These are phyloP conservation scores for Andrena cerasifolii DNA, from an alignment of 1,140 invertebrate species.

Conservation along the genomic window DNA sequence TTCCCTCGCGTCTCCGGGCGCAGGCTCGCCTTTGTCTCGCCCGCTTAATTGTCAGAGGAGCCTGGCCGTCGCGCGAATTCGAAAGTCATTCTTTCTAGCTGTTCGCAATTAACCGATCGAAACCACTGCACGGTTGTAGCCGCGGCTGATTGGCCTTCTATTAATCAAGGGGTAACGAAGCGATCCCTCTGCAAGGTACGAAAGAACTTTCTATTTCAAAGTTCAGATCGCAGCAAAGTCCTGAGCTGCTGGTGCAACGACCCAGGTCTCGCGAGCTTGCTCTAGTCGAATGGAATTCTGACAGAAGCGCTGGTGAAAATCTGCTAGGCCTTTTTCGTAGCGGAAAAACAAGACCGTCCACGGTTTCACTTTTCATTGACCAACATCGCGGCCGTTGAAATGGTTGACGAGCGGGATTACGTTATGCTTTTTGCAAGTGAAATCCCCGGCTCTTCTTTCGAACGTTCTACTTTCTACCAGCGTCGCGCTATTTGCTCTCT, in stretches of 20 bases:
- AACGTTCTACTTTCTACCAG: constrained; percentile 40
- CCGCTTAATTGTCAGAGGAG: constrained; percentile 34
- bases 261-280: too few relatives aligned
- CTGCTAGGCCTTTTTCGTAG: too few relatives aligned
- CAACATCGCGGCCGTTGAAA: constrained; percentile 16
- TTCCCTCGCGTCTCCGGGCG: too few relatives aligned
- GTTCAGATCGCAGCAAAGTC: too few relatives aligned
- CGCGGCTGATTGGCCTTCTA: too few relatives aligned
- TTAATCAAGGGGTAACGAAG: too few relatives aligned
- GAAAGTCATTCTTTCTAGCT: constrained; percentile 37
- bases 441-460: constrained; percentile 26
- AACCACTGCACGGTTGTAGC: neutral
- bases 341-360: neutral
- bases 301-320: too few relatives aligned
- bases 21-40: constrained; percentile 21
- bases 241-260: too few relatives aligned
- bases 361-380: constrained; percentile 55
- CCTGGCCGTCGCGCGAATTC: constrained; percentile 35
- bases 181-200: too few relatives aligned
- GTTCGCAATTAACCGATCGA: neutral
- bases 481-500: constrained; percentile 16
- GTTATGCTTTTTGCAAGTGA: constrained; percentile 52
- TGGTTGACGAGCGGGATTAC: constrained; percentile 41
- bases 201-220: too few relatives aligned
- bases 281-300: too few relatives aligned